Conservation (phyloP, 2,888 invertebrate species). For the Metalampra italica region DNA sequence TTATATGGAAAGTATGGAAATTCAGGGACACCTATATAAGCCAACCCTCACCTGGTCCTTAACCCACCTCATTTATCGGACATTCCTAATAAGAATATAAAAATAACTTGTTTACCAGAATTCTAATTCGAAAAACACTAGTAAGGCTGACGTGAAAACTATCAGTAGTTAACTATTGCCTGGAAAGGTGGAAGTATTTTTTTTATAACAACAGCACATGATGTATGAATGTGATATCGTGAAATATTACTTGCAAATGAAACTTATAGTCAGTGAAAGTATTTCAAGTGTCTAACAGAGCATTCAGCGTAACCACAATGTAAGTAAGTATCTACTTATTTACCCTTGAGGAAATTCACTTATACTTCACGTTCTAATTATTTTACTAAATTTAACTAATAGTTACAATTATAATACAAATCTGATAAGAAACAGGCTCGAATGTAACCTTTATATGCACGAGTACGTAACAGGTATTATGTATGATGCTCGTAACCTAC, state of each 20-base stretch:
- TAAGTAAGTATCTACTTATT: too few species aligned
- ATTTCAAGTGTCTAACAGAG: conserved; percentile 19
- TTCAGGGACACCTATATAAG: too few species aligned
- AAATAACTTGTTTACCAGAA: too few species aligned
- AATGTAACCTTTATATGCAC: not conserved
- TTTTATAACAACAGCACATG: not conserved
- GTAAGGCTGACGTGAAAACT: too few species aligned
- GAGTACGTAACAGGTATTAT: not conserved
- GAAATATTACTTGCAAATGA: conserved; percentile 8
- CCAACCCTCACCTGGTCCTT: too few species aligned
- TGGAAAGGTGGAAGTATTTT: not conserved
- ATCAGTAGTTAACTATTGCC: too few species aligned
- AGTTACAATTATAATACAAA: not conserved
- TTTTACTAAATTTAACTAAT: not conserved
- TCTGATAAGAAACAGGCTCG: not conserved
- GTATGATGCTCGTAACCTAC: not conserved
- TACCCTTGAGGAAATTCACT: conserved; percentile 16
- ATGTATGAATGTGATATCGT: not conserved
- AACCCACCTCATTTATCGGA: too few species aligned
- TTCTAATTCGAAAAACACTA: too few species aligned
- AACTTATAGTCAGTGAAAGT: conserved; percentile 21
- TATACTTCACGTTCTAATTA: conserved; percentile 1
- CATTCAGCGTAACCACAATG: conserved; percentile 25
- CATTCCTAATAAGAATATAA: too few species aligned
- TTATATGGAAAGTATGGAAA: too few species aligned